phyloP scores from a whole-genome alignment of 2,888 invertebrate species.

The Eumacrocentrus americanus region DNA sequence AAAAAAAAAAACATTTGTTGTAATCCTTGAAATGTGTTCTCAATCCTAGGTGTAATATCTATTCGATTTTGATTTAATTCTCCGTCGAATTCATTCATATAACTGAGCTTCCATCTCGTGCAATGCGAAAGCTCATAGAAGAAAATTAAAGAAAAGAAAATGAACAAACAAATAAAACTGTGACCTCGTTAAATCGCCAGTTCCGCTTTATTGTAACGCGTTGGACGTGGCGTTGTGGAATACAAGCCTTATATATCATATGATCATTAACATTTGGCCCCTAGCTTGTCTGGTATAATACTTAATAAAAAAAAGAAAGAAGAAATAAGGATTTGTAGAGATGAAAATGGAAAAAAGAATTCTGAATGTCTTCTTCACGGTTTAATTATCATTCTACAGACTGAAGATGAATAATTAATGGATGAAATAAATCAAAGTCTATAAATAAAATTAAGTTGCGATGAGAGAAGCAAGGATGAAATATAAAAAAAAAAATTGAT shows the following conservation, averaged over 20 bases:
- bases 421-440: conserved; percentile 6
- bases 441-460: background rate
- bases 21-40: too few relatives aligned
- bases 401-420: conserved; percentile 4
- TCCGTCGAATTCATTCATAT: background rate
- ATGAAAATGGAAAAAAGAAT: background rate
- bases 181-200: background rate
- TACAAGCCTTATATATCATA: conserved; percentile 1
- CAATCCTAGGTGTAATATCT: too few relatives aligned
- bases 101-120: conserved; percentile 14
- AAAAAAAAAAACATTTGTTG: too few relatives aligned
- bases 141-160: background rate
- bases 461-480: background rate
- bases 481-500: conserved; percentile 11
- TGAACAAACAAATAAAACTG: background rate
- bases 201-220: background rate
- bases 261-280: background rate
- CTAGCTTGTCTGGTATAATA: too few relatives aligned
- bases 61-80: background rate
- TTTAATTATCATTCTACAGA: conserved; percentile 9
- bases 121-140: background rate
- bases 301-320: background rate
- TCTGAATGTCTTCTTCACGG: background rate
- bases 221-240: too few relatives aligned
- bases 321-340: background rate